Percentiles rank a stretch among this genome's conserved stretches.
phyloP scores from a whole-genome alignment of 1,140 invertebrate genomes.

The Heliconius hermathena region DNA sequence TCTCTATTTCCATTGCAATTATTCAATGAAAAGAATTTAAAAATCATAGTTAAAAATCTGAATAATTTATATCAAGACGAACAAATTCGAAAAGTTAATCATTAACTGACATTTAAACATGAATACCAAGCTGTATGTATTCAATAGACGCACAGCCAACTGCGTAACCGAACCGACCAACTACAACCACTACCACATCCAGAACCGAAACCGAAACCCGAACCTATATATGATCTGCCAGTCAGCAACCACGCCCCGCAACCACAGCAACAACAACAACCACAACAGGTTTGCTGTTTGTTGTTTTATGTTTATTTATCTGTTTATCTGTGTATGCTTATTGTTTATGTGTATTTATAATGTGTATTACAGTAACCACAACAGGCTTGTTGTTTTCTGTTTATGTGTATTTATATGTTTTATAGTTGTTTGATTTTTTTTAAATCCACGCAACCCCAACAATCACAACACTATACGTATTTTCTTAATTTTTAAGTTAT shows the following conservation, averaged over 20 bases:
- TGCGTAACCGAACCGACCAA: background rate
- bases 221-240: slow-evolving; percentile 8
- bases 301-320: slow-evolving; percentile 1
- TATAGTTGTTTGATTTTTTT: background rate
- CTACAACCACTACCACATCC: background rate
- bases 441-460: background rate
- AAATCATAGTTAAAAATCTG: too few relatives aligned
- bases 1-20: background rate
- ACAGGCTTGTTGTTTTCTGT: background rate
- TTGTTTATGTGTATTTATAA: background rate
- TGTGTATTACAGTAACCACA: background rate
- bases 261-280: slow-evolving; percentile 8
- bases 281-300: slow-evolving; percentile 6
- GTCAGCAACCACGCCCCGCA: slow-evolving; percentile 5
- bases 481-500: background rate
- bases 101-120: background rate
- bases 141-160: slow-evolving; percentile 15
- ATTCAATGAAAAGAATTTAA: too few relatives aligned
- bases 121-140: slow-evolving; percentile 2
- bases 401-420: background rate
- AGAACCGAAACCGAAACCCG: background rate
- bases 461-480: background rate
- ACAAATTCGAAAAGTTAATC: background rate
- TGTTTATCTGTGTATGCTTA: slow-evolving; percentile 2
- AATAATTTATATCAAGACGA: background rate